These are phyloP conservation scores for Coracopsis vasa DNA, from an alignment of 2,113 vertebrate species.

Conservation along the genomic window DNA sequence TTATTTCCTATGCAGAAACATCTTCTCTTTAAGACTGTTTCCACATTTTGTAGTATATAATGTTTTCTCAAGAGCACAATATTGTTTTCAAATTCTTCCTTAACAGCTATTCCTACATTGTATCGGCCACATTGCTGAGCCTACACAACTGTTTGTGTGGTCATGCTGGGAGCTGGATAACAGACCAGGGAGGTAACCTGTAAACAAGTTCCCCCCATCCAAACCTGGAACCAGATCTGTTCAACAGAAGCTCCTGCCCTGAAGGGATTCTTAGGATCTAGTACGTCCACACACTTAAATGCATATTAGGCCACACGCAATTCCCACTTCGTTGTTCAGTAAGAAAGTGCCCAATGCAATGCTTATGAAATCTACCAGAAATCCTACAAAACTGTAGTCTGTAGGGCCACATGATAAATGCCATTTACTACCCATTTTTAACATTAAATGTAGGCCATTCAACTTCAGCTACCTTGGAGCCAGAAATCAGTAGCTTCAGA, in stretches of 20 bases:
- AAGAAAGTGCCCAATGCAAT: not conserved
- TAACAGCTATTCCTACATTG: not conserved
- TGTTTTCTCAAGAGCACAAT: not conserved
- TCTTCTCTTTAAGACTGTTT: not conserved
- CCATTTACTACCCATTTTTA: not conserved
- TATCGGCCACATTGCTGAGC: not conserved
- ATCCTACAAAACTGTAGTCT: not conserved
- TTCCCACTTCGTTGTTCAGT: not conserved
- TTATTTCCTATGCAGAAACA: not conserved
- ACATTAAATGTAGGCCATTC: not conserved
- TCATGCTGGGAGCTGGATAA: not conserved
- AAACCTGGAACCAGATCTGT: not conserved
- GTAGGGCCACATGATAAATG: not conserved
- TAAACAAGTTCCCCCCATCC: not conserved
- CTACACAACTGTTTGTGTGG: not conserved
- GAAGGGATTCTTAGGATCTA: not conserved
- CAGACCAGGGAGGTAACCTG: too few relatives aligned
- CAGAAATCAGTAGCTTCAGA: not conserved
- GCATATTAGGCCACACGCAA: not conserved
- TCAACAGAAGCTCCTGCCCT: not conserved
- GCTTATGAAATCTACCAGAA: not conserved
- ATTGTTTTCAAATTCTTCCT: not conserved
- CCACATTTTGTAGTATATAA: not conserved
- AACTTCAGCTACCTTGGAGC: not conserved
- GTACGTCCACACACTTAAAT: accelerated